phyloP scores from a whole-genome alignment of 2,113 vertebrate species.

The Vireo altiloquus region DNA sequence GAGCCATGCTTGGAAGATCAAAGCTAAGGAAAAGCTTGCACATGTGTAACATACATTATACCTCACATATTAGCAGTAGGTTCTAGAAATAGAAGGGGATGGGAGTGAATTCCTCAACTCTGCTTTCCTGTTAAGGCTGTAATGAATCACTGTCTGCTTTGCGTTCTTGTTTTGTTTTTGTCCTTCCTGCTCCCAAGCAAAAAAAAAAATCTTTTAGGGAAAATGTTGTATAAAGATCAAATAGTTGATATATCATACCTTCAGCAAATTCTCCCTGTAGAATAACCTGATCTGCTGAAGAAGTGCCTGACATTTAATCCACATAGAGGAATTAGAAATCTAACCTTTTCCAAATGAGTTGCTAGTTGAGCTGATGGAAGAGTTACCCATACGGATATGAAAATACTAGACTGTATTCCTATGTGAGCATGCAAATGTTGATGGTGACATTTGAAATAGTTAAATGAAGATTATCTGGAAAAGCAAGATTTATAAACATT shows the following conservation, averaged over 20 bases:
- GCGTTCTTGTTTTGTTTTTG: not conserved
- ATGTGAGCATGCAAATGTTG: not conserved
- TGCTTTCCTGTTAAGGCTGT: constrained; percentile 2
- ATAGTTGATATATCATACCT: not conserved
- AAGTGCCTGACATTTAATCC: not conserved
- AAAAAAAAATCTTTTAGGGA: constrained; percentile 5
- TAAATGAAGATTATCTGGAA: not conserved
- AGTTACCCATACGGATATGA: not conserved
- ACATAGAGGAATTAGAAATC: not conserved
- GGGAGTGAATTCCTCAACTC: not conserved
- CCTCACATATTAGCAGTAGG: not conserved
- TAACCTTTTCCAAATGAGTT: not conserved
- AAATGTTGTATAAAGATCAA: not conserved
- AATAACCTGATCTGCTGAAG: not conserved
- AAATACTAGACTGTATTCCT: not conserved
- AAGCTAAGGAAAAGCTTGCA: not conserved
- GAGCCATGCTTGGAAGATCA: not conserved
- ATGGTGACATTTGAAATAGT: not conserved
- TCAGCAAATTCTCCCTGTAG: not conserved
- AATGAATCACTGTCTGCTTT: constrained; percentile 4
- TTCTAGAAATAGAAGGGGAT: constrained; percentile 23
- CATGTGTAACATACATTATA: not conserved
- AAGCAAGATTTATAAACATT: not conserved
- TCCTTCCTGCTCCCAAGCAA: not conserved
- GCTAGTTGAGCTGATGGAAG: not conserved